A percentile compares a stretch with the other conserved stretches of the same genome.
Evolutionary conservation across 1,140 invertebrate genomes (phyloP).

Genomic region (Zaprionus inermis): DNA sequence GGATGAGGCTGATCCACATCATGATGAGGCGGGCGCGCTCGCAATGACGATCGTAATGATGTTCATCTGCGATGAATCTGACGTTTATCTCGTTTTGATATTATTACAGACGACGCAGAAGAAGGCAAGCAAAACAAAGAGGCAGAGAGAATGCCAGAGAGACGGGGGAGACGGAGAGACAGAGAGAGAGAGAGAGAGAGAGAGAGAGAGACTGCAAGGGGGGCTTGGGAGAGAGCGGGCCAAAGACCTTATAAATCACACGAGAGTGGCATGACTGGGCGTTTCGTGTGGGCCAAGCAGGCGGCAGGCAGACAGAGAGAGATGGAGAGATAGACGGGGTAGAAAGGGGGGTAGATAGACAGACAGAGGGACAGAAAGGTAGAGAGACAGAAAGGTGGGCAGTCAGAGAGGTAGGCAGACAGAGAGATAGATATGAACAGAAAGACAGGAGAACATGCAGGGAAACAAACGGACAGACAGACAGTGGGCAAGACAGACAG

Average conservation of each 20-base stretch:
- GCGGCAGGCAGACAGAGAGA: slow-evolving; percentile 7
- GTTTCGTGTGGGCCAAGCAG: slow-evolving; percentile 51
- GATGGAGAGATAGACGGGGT: too few relatives aligned
- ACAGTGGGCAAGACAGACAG: background rate
- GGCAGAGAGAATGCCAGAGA: slow-evolving; percentile 37
- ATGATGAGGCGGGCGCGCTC: background rate
- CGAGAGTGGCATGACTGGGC: slow-evolving; percentile 78
- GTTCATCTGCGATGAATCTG: slow-evolving; percentile 28
- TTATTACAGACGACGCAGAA: slow-evolving; percentile 62
- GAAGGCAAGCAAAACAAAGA: slow-evolving; percentile 77
- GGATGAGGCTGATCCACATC: slow-evolving; percentile 7
- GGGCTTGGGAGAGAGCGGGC: slow-evolving; percentile 38
- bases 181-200: slow-evolving; percentile 22
- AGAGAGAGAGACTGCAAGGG: slow-evolving; percentile 12
- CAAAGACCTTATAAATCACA: slow-evolving; percentile 83
- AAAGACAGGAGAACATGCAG: background rate
- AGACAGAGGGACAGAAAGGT: background rate
- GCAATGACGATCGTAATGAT: slow-evolving; percentile 28
- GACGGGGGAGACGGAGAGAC: slow-evolving; percentile 19
- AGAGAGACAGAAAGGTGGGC: background rate
- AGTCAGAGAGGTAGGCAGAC: background rate
- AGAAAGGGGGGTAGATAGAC: background rate
- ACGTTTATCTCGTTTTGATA: slow-evolving; percentile 45
- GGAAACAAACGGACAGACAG: background rate
- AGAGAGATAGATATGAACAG: background rate